These are phyloP conservation scores for Microchirus variegatus DNA, from an alignment of 2,797 vertebrate species.

Conservation along the genomic window DNA sequence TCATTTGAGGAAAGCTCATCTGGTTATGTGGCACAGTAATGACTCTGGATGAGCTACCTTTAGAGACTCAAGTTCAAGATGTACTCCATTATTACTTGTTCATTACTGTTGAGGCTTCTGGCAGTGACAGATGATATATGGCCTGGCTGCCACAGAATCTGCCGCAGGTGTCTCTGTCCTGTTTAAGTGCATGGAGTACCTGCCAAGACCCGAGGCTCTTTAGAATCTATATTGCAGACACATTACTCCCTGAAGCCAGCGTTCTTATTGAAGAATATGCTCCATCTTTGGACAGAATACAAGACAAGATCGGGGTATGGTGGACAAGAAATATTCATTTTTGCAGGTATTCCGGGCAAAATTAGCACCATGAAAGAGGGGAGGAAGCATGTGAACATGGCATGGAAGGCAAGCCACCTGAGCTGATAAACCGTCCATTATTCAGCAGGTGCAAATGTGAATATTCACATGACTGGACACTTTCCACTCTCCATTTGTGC, in stretches of 20 bases:
- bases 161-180: slow-evolving; percentile 53
- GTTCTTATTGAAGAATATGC: slow-evolving; percentile 46
- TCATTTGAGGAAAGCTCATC: slow-evolving; percentile 72
- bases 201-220: slow-evolving; percentile 65
- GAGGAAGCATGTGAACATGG: slow-evolving; percentile 35
- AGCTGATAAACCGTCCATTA: slow-evolving; percentile 72
- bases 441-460: slow-evolving; percentile 78
- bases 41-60: slow-evolving; percentile 71
- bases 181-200: slow-evolving; percentile 60
- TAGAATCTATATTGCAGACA: slow-evolving; percentile 53
- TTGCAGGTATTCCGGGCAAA: slow-evolving; percentile 48
- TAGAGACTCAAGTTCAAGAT: slow-evolving; percentile 67
- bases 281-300: slow-evolving; percentile 51
- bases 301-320: slow-evolving; percentile 45
- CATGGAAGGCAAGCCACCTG: slow-evolving; percentile 44
- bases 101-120: slow-evolving; percentile 67
- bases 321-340: slow-evolving; percentile 71
- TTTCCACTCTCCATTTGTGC: slow-evolving; percentile 63
- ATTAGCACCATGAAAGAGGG: slow-evolving; percentile 56
- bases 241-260: slow-evolving; percentile 53
- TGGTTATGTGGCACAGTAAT: slow-evolving; percentile 70
- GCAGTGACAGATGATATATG: slow-evolving; percentile 68
- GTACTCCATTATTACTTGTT: slow-evolving; percentile 72
- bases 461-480: slow-evolving; percentile 73
- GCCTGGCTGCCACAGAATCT: slow-evolving; percentile 43